Evolutionary conservation across 2,113 vertebrate species (phyloP), one percentile per base, ranked within the genome.

Genomic region (Indicator maculatus): DNA sequence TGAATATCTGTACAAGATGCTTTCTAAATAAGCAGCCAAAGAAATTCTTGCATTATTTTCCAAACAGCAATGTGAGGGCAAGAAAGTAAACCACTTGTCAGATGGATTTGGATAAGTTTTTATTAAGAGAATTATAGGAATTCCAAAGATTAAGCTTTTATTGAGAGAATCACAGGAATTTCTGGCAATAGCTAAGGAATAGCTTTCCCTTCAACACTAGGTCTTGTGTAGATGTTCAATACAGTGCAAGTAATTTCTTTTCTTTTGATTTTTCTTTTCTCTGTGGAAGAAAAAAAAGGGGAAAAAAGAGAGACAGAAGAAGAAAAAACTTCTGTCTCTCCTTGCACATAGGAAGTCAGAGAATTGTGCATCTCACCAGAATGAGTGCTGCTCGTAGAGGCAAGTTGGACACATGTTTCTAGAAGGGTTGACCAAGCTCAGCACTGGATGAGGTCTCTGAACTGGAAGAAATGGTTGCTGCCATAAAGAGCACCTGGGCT

Each of bases 401-500:
- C 92, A 70, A 74, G 2, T n/a, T 55, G 8, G 16, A 24, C 2
- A 15, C 10, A 12, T 3, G 3, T 18, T 74, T 66, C 31, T 30
- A 38, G 38, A 36, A 56, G 27, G 7, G 4, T 12, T 87, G 38
- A 59, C 70, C 31, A 5, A 56, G 2, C 9, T 92, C 21, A 53
- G 20, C 50, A 28, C 2, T 12, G 8, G 26, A 10, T 55, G 2
- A 27, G 1, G 2, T 74, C 86, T 88, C 36, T 71, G 26, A 15
- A 60, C 15, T 0, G 2, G 8, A 77, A 5, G 4, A 83, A 50
- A 59, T 55, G 31, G 9, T 11, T 91, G 14, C n/a, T 66, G 14
- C 10, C 0, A 0, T 10, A 41, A 14, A 8, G 10, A 76, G 6
- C 6, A 41, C 5, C 21, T 26, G 16, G 39, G 19, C 19, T 39